phyloP scores from a whole-genome alignment of 2,888 invertebrate genomes.

The Leucophenga montana region DNA sequence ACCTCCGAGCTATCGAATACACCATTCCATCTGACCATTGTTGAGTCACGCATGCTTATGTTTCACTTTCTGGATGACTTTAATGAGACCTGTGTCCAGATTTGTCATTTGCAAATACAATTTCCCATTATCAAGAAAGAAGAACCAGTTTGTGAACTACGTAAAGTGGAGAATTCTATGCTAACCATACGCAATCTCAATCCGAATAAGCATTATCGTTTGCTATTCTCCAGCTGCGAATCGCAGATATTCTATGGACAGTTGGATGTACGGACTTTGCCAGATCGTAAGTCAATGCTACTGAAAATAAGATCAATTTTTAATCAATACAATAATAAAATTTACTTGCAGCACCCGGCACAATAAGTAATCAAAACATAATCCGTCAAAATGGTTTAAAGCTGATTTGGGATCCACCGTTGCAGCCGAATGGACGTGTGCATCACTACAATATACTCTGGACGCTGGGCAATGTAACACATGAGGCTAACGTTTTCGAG shows the following conservation, averaged over 20 bases:
- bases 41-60: slow-evolving; percentile 69
- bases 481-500: slow-evolving; percentile 67
- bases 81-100: slow-evolving; percentile 65
- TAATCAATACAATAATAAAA: neutral
- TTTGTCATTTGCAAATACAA: slow-evolving; percentile 63
- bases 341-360: slow-evolving; percentile 67
- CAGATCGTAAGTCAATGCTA: slow-evolving; percentile 66
- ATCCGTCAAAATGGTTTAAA: slow-evolving; percentile 68
- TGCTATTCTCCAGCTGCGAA: slow-evolving; percentile 67
- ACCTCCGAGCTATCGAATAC: slow-evolving; percentile 65
- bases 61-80: slow-evolving; percentile 66
- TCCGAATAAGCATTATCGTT: slow-evolving; percentile 64
- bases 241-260: slow-evolving; percentile 67
- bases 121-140: slow-evolving; percentile 58
- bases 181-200: slow-evolving; percentile 60
- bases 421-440: slow-evolving; percentile 70
- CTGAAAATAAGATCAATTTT: neutral
- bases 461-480: slow-evolving; percentile 69
- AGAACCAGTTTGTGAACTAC: slow-evolving; percentile 60
- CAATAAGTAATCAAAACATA: slow-evolving; percentile 68
- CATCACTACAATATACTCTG: slow-evolving; percentile 70
- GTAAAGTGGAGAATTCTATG: slow-evolving; percentile 61
- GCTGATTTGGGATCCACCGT: slow-evolving; percentile 70
- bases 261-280: slow-evolving; percentile 67
- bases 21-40: slow-evolving; percentile 63